Evolutionary conservation across 2,888 invertebrate genomes (phyloP), one percentile per base, ranked within the genome.

Genomic region (Stenoptilia bipunctidactyla): DNA sequence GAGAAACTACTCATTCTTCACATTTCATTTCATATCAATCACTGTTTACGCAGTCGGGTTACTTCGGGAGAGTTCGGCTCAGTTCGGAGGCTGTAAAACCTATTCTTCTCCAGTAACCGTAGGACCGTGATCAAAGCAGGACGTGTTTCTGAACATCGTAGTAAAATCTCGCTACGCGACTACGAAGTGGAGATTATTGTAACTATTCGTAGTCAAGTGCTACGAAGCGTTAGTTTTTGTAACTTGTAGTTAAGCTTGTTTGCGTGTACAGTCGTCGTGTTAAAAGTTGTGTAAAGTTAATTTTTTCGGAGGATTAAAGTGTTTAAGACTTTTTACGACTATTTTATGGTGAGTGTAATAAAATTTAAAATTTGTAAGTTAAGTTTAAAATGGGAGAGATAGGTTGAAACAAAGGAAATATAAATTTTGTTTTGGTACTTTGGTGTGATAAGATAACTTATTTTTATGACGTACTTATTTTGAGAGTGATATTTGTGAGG

Each of bases 11-110:
- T 75, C 74, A 75, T 79, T 79, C 67, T 70, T 77, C 70, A 77
- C 77, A 80, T 82, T 79, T 79, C 79, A 80, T 83, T 82, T 80
- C 69, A 77, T 80, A 80, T 83, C 82, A 82, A 83, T 83, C 82
- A 80, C 77, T 58, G 71, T 71, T 72, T 20, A 71, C 66, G 62
- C 59, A 64, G 61, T 62, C 61, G 30, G 12, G 30, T 8, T 3
- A 4, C 9, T 30, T 76, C 74, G 75, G 69, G 43, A 39, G 45
- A 41, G 47, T 44, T 77, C 82, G 82, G 73, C 40, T 27, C 42
- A 35, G 43, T 41, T 80, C 82, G 80, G 69, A 40, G 39, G 51
- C 50, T 49, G 55, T 76, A 79, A 77, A 68, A 69, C 64, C 64
- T 62, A 64, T 46, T 54, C 54, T 61, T 66, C 66, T 59, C 51